Evolutionary conservation across 2,113 vertebrate genomes (phyloP).

Genomic region (Coracopsis vasa): DNA sequence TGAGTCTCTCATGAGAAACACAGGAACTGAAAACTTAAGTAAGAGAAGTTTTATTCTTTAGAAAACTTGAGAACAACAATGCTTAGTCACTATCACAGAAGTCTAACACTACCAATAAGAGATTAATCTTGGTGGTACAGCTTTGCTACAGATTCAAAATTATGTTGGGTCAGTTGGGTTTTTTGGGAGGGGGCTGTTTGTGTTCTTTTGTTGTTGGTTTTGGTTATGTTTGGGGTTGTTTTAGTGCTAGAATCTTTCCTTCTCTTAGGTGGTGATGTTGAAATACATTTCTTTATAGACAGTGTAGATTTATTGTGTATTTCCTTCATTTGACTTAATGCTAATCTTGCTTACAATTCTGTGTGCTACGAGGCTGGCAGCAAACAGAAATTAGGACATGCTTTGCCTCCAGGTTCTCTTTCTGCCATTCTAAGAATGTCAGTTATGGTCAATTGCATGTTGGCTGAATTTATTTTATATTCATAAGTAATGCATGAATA

Average conservation of each 20-base stretch:
- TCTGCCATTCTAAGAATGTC: background rate
- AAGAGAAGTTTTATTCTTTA: background rate
- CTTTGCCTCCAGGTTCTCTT: slow-evolving; percentile 29
- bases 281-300: background rate
- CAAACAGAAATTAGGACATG: background rate
- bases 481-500: background rate
- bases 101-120: background rate
- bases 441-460: background rate
- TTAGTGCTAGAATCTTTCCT: background rate
- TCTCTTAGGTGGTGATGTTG: background rate
- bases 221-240: background rate
- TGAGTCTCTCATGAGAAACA: background rate
- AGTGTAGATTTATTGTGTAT: background rate
- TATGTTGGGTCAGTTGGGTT: background rate
- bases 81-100: background rate
- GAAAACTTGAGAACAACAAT: background rate
- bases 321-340: background rate
- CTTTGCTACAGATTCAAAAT: background rate
- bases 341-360: background rate
- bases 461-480: background rate
- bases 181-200: background rate
- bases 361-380: background rate
- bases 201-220: background rate
- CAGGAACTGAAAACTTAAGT: background rate
- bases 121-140: background rate